Evolutionary conservation across 2,888 invertebrate genomes (phyloP).

Genomic region (Dioctria rufipes): DNA sequence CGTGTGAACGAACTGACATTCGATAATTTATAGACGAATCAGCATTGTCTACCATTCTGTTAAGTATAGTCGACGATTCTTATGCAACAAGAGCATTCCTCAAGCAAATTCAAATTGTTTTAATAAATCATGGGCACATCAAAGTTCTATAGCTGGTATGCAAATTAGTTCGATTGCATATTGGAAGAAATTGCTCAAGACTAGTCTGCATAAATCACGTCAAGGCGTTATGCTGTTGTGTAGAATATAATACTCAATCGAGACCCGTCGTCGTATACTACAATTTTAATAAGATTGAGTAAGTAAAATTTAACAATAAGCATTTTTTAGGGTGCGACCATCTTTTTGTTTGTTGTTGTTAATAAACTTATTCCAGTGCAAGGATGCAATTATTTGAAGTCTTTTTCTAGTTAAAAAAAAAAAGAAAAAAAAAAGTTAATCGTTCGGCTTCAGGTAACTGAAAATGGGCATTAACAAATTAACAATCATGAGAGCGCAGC

Average conservation of each 20-base stretch:
- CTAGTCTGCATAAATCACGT: constrained; percentile 30
- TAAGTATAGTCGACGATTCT: not conserved
- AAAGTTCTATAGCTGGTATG: constrained; percentile 47
- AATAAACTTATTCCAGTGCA: constrained; percentile 26
- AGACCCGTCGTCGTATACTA: no score
- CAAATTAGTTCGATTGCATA: constrained; percentile 41
- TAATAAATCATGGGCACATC: constrained; percentile 41
- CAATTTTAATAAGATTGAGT: no score
- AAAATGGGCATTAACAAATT: constrained; percentile 23
- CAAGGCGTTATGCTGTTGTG: no score
- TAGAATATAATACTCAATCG: no score
- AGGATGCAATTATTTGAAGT: constrained; percentile 37
- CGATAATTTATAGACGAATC: not conserved
- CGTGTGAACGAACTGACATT: constrained; percentile 4
- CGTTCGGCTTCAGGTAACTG: not conserved
- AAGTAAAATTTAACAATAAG: not conserved
- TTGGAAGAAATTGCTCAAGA: constrained; percentile 16
- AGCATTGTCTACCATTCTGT: not conserved
- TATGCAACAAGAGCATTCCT: constrained; percentile 18
- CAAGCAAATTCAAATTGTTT: constrained; percentile 18
- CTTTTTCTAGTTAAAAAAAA: constrained; percentile 12
- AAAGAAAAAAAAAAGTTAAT: not conserved
- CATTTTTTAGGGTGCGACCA: constrained; percentile 26
- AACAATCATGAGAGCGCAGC: not conserved
- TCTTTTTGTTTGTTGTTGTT: not conserved